Conservation (phyloP, 2,797 vertebrate species). For the Lagocephalus sceleratus region DNA sequence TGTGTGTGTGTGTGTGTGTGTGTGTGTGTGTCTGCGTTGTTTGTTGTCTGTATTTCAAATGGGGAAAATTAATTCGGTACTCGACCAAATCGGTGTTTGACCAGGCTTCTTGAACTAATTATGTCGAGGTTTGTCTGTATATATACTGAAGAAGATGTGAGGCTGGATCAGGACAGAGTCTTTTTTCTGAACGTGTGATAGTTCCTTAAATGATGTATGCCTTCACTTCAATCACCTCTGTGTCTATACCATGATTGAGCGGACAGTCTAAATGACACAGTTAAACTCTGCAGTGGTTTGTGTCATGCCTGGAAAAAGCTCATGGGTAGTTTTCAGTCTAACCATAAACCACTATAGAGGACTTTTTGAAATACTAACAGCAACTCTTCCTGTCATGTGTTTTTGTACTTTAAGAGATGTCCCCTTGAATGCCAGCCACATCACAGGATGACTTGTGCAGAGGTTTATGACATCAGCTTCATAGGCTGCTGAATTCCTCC, state of each 20-base stretch:
- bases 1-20: too few relatives aligned
- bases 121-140: too few relatives aligned
- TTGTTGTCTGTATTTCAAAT: too few relatives aligned
- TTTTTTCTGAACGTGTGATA: too few relatives aligned
- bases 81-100: too few relatives aligned
- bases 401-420: constrained; percentile 60
- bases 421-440: constrained; percentile 61
- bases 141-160: too few relatives aligned
- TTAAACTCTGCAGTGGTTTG: constrained; percentile 33
- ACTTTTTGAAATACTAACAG: constrained; percentile 59
- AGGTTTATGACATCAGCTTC: constrained; percentile 39
- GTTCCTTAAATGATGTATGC: constrained; percentile 15
- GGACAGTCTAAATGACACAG: constrained; percentile 20
- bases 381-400: constrained; percentile 50
- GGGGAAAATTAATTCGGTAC: too few relatives aligned
- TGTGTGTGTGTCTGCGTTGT: too few relatives aligned
- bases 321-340: constrained; percentile 39
- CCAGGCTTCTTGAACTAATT: too few relatives aligned
- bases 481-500: constrained; percentile 22
- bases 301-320: constrained; percentile 49
- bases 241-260: constrained; percentile 31
- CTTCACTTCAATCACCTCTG: constrained; percentile 28
- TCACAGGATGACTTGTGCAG: constrained; percentile 46
- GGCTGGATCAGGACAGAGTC: too few relatives aligned
- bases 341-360: constrained; percentile 35